phyloP scores from a whole-genome alignment of 2,113 vertebrate species.

The Cryptotis parvus region DNA sequence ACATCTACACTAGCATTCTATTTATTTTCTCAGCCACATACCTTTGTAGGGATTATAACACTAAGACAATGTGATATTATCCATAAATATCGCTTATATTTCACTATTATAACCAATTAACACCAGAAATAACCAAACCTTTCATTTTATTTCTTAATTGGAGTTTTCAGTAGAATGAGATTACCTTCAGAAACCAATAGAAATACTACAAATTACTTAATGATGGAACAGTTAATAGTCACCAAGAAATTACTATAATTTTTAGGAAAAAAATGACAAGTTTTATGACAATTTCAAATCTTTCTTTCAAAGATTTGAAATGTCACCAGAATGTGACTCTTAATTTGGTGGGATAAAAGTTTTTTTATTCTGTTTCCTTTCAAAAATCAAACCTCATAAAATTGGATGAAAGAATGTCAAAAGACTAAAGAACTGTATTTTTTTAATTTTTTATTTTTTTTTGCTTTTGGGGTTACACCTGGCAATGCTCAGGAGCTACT shows the following conservation, averaged over 20 bases:
- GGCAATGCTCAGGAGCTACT: too few relatives aligned
- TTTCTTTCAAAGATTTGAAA: neutral
- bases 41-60: neutral
- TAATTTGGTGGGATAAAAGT: neutral
- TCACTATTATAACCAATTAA: neutral
- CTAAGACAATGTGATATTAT: neutral
- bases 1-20: neutral
- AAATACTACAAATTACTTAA: constrained; percentile 9
- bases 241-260: neutral
- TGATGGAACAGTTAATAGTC: neutral
- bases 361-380: neutral
- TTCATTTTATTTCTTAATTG: neutral
- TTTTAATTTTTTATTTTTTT: too few relatives aligned
- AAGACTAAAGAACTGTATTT: too few relatives aligned
- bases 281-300: neutral
- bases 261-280: neutral
- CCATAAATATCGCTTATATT: neutral
- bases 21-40: neutral
- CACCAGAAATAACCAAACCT: neutral
- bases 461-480: too few relatives aligned
- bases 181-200: neutral
- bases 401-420: too few relatives aligned
- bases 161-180: constrained; percentile 15
- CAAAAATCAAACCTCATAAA: neutral
- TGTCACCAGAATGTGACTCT: neutral